These are phyloP conservation scores for Metridium senile DNA, from an alignment of 92 coral and sea anemone genomes.

Conservation along the genomic window DNA sequence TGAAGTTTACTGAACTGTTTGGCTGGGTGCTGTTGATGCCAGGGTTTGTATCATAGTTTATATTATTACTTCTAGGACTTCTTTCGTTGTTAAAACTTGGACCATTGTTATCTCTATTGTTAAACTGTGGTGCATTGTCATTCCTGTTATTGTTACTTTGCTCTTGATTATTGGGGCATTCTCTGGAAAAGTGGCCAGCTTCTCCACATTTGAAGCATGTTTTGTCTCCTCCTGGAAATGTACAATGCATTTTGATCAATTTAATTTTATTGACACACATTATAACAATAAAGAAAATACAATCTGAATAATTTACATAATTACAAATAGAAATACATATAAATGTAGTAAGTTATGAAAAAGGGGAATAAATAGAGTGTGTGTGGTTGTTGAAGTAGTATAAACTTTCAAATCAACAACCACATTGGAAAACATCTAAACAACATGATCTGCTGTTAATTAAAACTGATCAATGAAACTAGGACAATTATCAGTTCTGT, in stretches of 20 bases:
- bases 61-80: background rate
- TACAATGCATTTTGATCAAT: too few species aligned
- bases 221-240: slow-evolving; percentile 36
- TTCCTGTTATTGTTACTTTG: background rate
- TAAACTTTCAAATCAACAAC: too few species aligned
- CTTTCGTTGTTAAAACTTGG: background rate
- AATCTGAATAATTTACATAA: too few species aligned
- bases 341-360: too few species aligned
- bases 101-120: background rate
- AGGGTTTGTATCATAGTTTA: background rate
- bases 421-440: too few species aligned
- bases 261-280: too few species aligned
- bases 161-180: slow-evolving; percentile 52
- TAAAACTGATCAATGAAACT: too few species aligned
- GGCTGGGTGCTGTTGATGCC: background rate
- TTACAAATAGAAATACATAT: too few species aligned
- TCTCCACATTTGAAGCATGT: slow-evolving; percentile 71
- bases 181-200: slow-evolving; percentile 78
- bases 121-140: slow-evolving; percentile 4
- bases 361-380: too few species aligned
- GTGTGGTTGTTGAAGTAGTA: too few species aligned
- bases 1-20: slow-evolving; percentile 1
- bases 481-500: background rate
- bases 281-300: too few species aligned
- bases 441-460: too few species aligned